phyloP scores from a whole-genome alignment of 2,888 invertebrate genomes.

The Gastracanthus pulcherrimus region DNA sequence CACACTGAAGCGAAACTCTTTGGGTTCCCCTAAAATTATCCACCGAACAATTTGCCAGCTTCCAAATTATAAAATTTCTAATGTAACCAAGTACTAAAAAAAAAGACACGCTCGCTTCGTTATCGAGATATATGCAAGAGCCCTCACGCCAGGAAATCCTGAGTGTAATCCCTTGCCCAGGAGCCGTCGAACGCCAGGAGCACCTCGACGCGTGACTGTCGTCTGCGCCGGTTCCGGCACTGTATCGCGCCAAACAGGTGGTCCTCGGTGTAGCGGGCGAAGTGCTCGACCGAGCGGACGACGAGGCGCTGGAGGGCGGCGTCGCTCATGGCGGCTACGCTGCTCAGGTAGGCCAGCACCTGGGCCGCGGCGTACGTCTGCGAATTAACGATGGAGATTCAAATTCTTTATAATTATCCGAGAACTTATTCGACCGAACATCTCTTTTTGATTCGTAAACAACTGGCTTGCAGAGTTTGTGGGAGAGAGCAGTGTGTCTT shows the following conservation, averaged over 20 bases:
- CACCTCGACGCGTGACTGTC: conserved; percentile 63
- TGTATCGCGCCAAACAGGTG: conserved; percentile 63
- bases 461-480: too few relatives aligned
- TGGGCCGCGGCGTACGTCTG: conserved; percentile 68
- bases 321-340: conserved; percentile 65
- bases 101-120: neutral
- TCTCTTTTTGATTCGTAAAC: too few relatives aligned
- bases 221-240: conserved; percentile 58
- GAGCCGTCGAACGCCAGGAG: conserved; percentile 68
- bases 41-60: too few relatives aligned
- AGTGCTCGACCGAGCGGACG: conserved; percentile 62
- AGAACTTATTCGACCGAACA: too few relatives aligned
- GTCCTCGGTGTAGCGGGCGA: conserved; percentile 64
- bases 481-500: too few relatives aligned
- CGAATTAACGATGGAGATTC: too few relatives aligned
- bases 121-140: neutral
- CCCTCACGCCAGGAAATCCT: conserved; percentile 65
- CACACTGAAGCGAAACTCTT: too few relatives aligned
- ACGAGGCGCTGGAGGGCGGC: conserved; percentile 65
- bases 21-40: too few relatives aligned
- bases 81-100: too few relatives aligned
- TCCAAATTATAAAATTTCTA: too few relatives aligned
- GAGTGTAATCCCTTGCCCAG: conserved; percentile 64
- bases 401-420: too few relatives aligned
- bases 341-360: conserved; percentile 67